Base-by-base conservation (phyloP, 1,140 invertebrate genomes). In the Gryllus bimaculatus region DNA sequence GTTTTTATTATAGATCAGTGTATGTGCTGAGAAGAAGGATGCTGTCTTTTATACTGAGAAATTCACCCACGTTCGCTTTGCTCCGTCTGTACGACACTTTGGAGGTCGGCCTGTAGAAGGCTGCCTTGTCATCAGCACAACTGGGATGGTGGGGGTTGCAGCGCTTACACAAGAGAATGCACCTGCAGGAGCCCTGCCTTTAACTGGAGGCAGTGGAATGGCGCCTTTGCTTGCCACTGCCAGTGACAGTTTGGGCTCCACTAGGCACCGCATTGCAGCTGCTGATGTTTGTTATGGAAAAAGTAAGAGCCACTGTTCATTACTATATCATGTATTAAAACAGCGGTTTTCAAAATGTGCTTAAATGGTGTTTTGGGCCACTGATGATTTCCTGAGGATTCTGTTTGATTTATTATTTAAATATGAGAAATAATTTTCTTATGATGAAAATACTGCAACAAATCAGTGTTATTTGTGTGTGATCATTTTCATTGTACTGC, bases 41-140 rank as follows among this genome's bases (percentile, higher is more conserved):
- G 91, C 89, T 81, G 85, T 90, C 7, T 89, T 92, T 12, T 97
- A 96, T 84, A 90, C 88, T 78, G 96, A 98, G 73, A 96, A 96
- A 85, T 96, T 96, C 83, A 91, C 90, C 82, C 88, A 94, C 83
- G 84, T 92, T 15, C 89, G 92, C 78, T 93, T 94, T 83, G 89
- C 90, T 13, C 94, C 95, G 75, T 94, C 94, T 0, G 90, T 97
- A 0, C 90, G 93, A 83, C 92, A 94, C 82, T 96, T 97, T 87
- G 96, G 95, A 3, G 93, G 94, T 39, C 90, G 92, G 81, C 91
- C 94, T 8, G 87, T 92, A 21, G 93, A 94, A 84, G 96, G 96
- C 0, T 94, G 91, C 82, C 85, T 96, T 48, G 87, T 95, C 47
- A 89, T 98, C 26, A 94, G 95, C 6, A 91, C 92, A 0, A 96